These are phyloP conservation scores for Acanthopagrus latus DNA, from an alignment of 2,797 vertebrate genomes.

Conservation along the genomic window DNA sequence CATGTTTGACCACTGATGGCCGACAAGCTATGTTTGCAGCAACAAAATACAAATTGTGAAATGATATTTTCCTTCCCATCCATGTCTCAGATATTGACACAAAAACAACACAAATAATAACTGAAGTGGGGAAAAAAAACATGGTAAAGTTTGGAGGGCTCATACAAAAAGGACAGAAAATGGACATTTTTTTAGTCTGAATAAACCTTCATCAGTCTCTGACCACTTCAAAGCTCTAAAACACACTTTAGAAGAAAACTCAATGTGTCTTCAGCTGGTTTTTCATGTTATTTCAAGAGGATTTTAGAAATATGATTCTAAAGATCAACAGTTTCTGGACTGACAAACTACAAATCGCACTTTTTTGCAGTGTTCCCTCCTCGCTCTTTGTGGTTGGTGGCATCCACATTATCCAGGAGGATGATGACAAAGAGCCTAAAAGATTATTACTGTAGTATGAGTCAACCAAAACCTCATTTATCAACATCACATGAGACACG, in stretches of 20 bases:
- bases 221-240: not conserved
- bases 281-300: not conserved
- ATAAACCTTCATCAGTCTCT: not conserved
- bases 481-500: not conserved
- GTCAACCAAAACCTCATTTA: not conserved
- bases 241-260: not conserved
- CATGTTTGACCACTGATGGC: not conserved
- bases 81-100: not conserved
- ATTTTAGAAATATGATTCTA: not conserved
- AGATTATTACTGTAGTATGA: not conserved
- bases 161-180: not conserved
- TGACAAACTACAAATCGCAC: not conserved
- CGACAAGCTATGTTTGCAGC: not conserved
- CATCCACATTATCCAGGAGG: not conserved
- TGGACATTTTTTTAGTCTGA: not conserved
- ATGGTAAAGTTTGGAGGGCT: not conserved
- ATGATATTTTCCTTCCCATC: not conserved
- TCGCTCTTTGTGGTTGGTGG: not conserved
- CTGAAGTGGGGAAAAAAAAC: not conserved
- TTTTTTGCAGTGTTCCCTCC: not conserved
- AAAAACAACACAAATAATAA: conserved; percentile 7
- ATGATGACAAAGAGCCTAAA: not conserved
- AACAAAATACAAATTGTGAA: not conserved
- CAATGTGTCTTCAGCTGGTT: not conserved
- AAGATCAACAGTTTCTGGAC: not conserved